Evolutionary conservation across 2,113 vertebrate genomes (phyloP), one percentile per base, ranked within the genome.

Genomic region (Mobula hypostoma): DNA sequence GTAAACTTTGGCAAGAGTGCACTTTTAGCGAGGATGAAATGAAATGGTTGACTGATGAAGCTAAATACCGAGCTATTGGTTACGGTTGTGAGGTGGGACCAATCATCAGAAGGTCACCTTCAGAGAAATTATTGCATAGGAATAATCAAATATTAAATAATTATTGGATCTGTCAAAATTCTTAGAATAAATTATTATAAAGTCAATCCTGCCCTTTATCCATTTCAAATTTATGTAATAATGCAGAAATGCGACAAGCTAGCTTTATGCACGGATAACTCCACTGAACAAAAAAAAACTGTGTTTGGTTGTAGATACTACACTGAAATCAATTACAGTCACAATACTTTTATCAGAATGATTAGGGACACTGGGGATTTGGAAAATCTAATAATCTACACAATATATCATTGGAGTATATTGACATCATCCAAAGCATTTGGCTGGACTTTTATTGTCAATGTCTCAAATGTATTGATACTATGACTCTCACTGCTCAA

Each of bases 141-240:
- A 90, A 66, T 32, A 66, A 85, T 29, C 82, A 90, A 90, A 90
- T 68, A 90, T n/a, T 66, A 90, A 68, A 88, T 63, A 5, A n/a
- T 88, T 12, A 90, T n/a, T 6, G 14, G 27, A 12, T 32, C 17
- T 8, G 15, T 19, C 29, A 90, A 90, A 66, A 90, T 21, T 21
- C 66, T 90, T 7, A 68, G 85, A 68, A 90, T 27, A 17, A 90
- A 32, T 63, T 88, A 14, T 17, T 88, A 6, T 88, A 19, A 63
- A 32, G 12, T 83, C 21, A 48, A 48, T 12, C 56, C 3, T 66
- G 17, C n/a, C 8, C 66, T 90, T 63, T 29, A n/a, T 19, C 58
- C 29, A 66, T 11, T 88, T 32, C n/a, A 63, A 66, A 32, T n/a
- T 66, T 63, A 32, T 8, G 15, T 29, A 66, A 87, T 87, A 27